phyloP scores from a whole-genome alignment of 2,113 vertebrate species.

The Penelope pileata region DNA sequence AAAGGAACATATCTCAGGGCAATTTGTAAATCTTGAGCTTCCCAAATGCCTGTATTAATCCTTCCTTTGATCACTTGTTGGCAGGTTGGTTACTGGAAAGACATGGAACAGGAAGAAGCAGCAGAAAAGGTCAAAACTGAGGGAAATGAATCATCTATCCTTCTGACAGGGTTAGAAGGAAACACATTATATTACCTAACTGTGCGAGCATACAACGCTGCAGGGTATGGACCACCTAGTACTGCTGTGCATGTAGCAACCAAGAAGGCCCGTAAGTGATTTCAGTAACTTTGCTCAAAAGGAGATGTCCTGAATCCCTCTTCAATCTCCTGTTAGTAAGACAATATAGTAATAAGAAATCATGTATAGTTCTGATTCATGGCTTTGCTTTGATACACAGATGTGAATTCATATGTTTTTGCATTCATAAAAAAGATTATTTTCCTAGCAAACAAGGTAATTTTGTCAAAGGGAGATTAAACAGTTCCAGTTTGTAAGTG shows the following conservation, averaged over 20 bases:
- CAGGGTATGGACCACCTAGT: conserved; percentile 91
- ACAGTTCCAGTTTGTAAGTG: conserved; percentile 29
- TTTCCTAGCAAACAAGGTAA: conserved; percentile 41
- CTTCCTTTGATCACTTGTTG: conserved; percentile 28
- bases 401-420: conserved; percentile 17
- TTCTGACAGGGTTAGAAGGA: conserved; percentile 89
- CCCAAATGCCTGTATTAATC: conserved; percentile 25
- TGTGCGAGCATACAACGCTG: conserved; percentile 92
- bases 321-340: background rate
- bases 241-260: conserved; percentile 80
- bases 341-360: background rate
- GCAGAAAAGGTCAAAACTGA: conserved; percentile 85
- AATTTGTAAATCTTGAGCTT: background rate
- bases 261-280: conserved; percentile 90
- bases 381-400: conserved; percentile 44
- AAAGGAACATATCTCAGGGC: background rate
- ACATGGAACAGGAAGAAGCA: conserved; percentile 87
- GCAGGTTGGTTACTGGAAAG: conserved; percentile 93
- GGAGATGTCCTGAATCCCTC: background rate
- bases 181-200: conserved; percentile 88
- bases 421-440: conserved; percentile 42
- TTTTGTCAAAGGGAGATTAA: conserved; percentile 59
- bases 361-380: background rate
- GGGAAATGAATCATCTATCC: conserved; percentile 88
- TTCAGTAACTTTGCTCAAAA: background rate